Evolutionary conservation across 2,113 vertebrate species (phyloP), one percentile per base, ranked within the genome.

Genomic region (Oncorhynchus kisutch): DNA sequence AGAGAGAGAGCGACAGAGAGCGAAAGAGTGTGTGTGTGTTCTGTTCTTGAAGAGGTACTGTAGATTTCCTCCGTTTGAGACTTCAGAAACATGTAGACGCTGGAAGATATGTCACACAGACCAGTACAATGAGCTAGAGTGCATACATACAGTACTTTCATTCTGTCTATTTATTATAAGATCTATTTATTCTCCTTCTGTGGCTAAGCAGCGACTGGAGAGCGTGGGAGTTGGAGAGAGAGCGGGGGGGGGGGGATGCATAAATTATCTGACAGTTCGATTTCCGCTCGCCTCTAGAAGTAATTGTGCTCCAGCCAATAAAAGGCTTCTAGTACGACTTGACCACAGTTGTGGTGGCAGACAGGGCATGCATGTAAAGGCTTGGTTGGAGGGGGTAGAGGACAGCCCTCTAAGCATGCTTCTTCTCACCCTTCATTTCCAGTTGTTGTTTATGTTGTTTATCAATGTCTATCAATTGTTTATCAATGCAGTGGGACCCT

Each of bases 191-290:
- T 18, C 60, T 64, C 83, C 77, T 34, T 72, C 83, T 51, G 67
- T 34, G 18, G 67, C 76, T 64, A 39, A 25, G 66, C 73, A 82
- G 81, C 79, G 39, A 80, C 77, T 84, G 81, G 79, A 79, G 84
- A 81, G 70, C 70, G 29, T 25, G 66, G 59, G 76, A 62, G 54
- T 14, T 20, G 54, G n/a, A 62, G 59, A 5, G n/a, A 62, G 73
- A 74, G 74, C 73, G 27, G 25, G 70, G 69, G 72, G 71, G n/a
- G 59, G 81, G 76, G n/a, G n/a, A 75, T 79, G 87, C 78, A 90
- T 88, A 86, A 76, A 86, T 88, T 84, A 90, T 79, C 70, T 73
- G 77, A 85, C 75, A 69, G 72, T 86, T 81, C 77, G 54, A 80
- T 77, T 80, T 80, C 82, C 73, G 39, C 54, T 39, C 20, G 67